These are phyloP conservation scores for Perizoma flavofasciatum DNA, from an alignment of 2,888 invertebrate species.

Conservation along the genomic window DNA sequence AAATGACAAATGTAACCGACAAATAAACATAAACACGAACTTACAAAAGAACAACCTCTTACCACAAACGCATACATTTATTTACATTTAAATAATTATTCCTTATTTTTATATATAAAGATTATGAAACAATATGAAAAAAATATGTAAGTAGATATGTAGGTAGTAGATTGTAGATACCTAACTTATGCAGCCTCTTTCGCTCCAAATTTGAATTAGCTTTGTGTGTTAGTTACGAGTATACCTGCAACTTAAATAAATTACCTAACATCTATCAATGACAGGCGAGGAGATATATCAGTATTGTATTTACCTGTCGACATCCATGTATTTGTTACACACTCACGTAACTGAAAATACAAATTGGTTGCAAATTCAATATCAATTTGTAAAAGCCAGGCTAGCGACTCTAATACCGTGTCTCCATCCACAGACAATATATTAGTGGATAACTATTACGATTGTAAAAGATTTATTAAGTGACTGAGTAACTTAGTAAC, in stretches of 20 bases:
- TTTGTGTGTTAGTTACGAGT: slow-evolving; percentile 2
- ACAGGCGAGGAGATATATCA: slow-evolving; percentile 21
- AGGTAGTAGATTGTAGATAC: too few species aligned
- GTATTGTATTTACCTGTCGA: slow-evolving; percentile 2
- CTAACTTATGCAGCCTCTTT: not conserved
- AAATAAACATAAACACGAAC: too few species aligned
- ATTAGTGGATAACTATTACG: too few species aligned
- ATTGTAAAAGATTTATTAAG: not conserved
- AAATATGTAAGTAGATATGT: not conserved
- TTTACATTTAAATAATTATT: too few species aligned
- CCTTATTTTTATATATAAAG: too few species aligned
- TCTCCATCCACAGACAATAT: not conserved
- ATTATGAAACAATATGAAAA: too few species aligned
- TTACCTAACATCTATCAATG: slow-evolving; percentile 31
- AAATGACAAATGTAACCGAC: too few species aligned
- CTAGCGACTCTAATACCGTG: not conserved
- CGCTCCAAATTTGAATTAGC: slow-evolving; percentile 12
- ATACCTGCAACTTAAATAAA: slow-evolving; percentile 24
- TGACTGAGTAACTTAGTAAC: too few species aligned
- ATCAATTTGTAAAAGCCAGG: not conserved
- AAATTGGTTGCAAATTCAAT: slow-evolving; percentile 1
- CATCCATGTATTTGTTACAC: not conserved
- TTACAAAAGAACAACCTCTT: too few species aligned
- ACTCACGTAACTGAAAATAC: slow-evolving; percentile 2
- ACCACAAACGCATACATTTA: too few species aligned